A percentile compares a stretch with the other conserved stretches of the same genome.
Evolutionary conservation across 2,888 invertebrate species (phyloP).

Genomic region (Archips crataeganus): DNA sequence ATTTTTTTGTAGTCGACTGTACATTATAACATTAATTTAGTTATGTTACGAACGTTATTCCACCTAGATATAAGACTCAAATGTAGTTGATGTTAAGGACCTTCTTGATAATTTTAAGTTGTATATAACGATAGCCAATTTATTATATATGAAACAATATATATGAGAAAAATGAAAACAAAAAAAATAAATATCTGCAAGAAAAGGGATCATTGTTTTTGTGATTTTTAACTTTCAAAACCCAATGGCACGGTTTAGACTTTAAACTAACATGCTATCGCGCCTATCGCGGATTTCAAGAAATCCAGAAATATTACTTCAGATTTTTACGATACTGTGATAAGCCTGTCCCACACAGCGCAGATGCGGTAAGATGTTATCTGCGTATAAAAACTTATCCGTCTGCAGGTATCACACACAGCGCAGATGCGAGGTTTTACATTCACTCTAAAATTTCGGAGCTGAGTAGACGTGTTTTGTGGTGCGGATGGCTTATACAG

Average conservation of each 20-base stretch:
- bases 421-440: too few relatives aligned
- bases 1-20: too few relatives aligned
- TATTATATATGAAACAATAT: conserved; percentile 74
- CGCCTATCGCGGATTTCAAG: background rate
- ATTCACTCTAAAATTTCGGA: too few relatives aligned
- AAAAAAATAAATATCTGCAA: conserved; percentile 75
- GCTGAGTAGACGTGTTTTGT: too few relatives aligned
- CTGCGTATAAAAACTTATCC: too few relatives aligned
- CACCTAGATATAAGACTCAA: conserved; percentile 80
- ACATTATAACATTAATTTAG: conserved; percentile 53
- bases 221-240: conserved; percentile 44
- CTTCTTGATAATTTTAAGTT: conserved; percentile 72
- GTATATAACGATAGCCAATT: conserved; percentile 79
- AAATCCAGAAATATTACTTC: too few relatives aligned
- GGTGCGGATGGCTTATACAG: too few relatives aligned
- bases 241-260: background rate
- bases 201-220: conserved; percentile 58
- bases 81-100: conserved; percentile 76
- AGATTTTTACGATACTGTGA: too few relatives aligned
- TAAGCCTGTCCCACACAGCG: too few relatives aligned
- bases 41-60: conserved; percentile 69
- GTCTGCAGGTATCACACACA: too few relatives aligned
- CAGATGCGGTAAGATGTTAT: too few relatives aligned
- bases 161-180: conserved; percentile 64
- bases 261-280: background rate